Percentiles rank a stretch among this genome's conserved stretches.
Conservation (phyloP, 2,888 invertebrate genomes). For the Plutella xylostella region DNA sequence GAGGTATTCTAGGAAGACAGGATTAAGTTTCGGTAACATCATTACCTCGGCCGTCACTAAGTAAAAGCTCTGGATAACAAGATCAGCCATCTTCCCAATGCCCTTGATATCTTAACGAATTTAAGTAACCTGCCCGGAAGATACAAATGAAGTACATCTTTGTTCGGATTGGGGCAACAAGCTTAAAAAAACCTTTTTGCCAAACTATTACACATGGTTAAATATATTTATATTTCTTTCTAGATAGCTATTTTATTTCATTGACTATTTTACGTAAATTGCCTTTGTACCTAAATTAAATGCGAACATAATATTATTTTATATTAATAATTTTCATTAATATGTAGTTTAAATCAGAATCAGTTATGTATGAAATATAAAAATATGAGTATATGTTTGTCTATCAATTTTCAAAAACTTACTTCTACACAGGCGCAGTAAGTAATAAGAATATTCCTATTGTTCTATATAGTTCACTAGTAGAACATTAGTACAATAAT, state of each 20-base stretch:
- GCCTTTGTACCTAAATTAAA: neutral
- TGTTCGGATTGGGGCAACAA: neutral
- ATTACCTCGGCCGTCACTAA: constrained; percentile 33
- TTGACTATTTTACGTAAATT: neutral
- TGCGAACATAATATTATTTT: too few species aligned
- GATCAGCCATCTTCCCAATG: constrained; percentile 31
- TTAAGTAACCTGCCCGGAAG: constrained; percentile 23
- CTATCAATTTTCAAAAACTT: too few species aligned
- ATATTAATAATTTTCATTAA: too few species aligned
- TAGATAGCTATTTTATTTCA: neutral
- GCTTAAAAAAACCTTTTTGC: neutral
- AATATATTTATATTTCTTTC: neutral
- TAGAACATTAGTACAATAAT: too few species aligned
- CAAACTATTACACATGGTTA: neutral
- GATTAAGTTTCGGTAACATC: constrained; percentile 34
- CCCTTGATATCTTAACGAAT: constrained; percentile 34
- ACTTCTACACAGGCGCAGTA: too few species aligned
- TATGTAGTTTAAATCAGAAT: too few species aligned
- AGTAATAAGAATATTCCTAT: too few species aligned
- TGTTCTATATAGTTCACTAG: too few species aligned
- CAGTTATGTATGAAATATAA: too few species aligned
- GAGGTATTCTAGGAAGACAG: constrained; percentile 22
- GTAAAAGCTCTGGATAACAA: constrained; percentile 38
- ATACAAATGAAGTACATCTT: neutral
- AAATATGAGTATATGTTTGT: too few species aligned